A percentile compares a stretch with the other conserved stretches of the same genome.
phyloP scores from a whole-genome alignment of 1,140 invertebrate genomes.

The Lordiphosa collinella region DNA sequence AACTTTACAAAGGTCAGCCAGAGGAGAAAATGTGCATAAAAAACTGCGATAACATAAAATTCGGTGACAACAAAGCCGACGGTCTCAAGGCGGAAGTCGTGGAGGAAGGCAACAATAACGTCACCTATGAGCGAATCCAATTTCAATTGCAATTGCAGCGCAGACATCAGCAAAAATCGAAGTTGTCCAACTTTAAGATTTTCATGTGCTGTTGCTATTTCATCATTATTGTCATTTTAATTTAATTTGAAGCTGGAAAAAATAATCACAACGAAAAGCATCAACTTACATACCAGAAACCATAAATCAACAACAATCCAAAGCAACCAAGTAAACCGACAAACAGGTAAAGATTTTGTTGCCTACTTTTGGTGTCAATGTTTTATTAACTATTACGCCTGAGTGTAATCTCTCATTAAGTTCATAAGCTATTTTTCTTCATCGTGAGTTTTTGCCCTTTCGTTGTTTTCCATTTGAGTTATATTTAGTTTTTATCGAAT shows the following conservation, averaged over 20 bases:
- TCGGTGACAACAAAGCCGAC: constrained; percentile 21
- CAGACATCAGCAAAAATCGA: constrained; percentile 31
- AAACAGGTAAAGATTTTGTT: constrained; percentile 27
- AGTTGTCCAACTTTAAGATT: constrained; percentile 63
- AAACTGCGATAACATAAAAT: constrained; percentile 53
- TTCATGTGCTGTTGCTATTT: constrained; percentile 66
- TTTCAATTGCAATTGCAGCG: constrained; percentile 50
- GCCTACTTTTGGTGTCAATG: constrained; percentile 8
- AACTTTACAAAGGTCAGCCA: constrained; percentile 54
- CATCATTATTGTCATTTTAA: constrained; percentile 55
- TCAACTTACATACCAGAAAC: too few species aligned
- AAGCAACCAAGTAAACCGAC: constrained; percentile 4
- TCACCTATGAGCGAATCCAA: constrained; percentile 32
- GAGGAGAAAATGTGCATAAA: constrained; percentile 63
- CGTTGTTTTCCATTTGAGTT: constrained; percentile 9
- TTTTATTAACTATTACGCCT: neutral
- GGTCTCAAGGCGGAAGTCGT: constrained; percentile 12
- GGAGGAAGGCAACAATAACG: constrained; percentile 33
- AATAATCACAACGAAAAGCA: too few species aligned
- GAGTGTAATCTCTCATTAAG: neutral
- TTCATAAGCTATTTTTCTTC: neutral
- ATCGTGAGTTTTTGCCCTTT: neutral
- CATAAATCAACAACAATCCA: constrained; percentile 1
- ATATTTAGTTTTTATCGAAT: constrained; percentile 30
- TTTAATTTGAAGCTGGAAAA: constrained; percentile 24